phyloP scores from a whole-genome alignment of 2,888 invertebrate species.

The Asteroscopus sphinx region DNA sequence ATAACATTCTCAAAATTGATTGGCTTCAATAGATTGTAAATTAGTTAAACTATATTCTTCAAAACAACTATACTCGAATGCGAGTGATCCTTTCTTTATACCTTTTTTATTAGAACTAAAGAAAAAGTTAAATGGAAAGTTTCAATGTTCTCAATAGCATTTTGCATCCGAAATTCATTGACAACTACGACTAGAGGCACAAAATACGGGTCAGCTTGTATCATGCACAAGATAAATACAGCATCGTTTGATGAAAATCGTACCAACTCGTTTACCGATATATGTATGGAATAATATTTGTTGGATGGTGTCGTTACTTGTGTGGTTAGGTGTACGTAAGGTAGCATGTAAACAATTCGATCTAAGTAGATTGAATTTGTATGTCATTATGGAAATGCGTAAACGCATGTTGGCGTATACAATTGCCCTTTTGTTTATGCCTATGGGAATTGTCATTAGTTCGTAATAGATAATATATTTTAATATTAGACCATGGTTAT shows the following conservation, averaged over 20 bases:
- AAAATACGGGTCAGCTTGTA: constrained; percentile 41
- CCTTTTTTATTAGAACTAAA: constrained; percentile 20
- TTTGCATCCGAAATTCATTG: constrained; percentile 28
- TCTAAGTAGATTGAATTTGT: constrained; percentile 50
- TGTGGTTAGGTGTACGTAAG: constrained; percentile 44
- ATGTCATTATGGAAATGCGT: constrained; percentile 52
- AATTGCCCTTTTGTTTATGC: constrained; percentile 56
- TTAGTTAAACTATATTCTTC: neutral
- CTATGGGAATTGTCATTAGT: constrained; percentile 67
- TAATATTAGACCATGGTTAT: constrained; percentile 72
- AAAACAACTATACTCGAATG: neutral
- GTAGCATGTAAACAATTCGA: constrained; percentile 47
- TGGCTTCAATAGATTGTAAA: too few species aligned
- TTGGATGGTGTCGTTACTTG: constrained; percentile 47
- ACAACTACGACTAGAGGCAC: constrained; percentile 55
- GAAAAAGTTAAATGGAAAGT: constrained; percentile 41
- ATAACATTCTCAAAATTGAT: too few species aligned
- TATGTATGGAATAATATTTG: constrained; percentile 37
- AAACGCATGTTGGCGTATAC: constrained; percentile 58
- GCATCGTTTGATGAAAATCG: constrained; percentile 31
- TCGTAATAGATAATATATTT: constrained; percentile 64
- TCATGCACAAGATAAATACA: constrained; percentile 37
- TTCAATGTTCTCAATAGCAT: constrained; percentile 16
- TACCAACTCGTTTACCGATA: constrained; percentile 31
- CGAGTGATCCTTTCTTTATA: constrained; percentile 31